Conservation (phyloP, 2,797 vertebrate genomes). For the Argyrosomus regius region DNA sequence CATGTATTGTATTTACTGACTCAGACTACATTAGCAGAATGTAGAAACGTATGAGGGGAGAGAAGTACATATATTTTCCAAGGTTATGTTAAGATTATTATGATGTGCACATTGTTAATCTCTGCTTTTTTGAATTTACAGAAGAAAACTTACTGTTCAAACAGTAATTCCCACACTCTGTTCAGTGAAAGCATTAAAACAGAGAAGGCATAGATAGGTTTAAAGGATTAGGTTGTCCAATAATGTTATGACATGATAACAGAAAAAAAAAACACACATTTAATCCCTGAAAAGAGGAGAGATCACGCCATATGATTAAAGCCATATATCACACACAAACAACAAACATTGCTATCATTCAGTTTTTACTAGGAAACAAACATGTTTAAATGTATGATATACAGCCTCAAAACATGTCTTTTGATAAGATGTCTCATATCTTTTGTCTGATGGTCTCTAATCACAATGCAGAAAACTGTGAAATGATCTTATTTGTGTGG, state of each 20-base stretch:
- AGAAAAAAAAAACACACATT: conserved; percentile 16
- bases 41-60: background rate
- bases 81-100: background rate
- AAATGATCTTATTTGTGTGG: background rate
- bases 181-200: conserved; percentile 82
- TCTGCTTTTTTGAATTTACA: conserved; percentile 3
- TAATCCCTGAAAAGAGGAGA: conserved; percentile 26
- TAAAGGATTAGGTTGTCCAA: conserved; percentile 58
- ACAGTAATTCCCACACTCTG: conserved; percentile 99
- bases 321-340: background rate
- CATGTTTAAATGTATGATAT: too few species aligned
- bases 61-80: background rate
- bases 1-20: background rate
- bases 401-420: too few species aligned
- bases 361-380: background rate
- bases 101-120: background rate
- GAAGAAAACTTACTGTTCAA: conserved; percentile 94
- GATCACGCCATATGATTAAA: background rate
- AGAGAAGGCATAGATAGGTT: conserved; percentile 66
- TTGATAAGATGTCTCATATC: background rate
- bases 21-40: background rate
- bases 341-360: background rate
- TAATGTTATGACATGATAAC: conserved; percentile 32
- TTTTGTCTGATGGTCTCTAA: background rate
- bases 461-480: background rate